Evolutionary conservation across 2,797 vertebrate genomes (phyloP).

Genomic region (Fringilla coelebs): DNA sequence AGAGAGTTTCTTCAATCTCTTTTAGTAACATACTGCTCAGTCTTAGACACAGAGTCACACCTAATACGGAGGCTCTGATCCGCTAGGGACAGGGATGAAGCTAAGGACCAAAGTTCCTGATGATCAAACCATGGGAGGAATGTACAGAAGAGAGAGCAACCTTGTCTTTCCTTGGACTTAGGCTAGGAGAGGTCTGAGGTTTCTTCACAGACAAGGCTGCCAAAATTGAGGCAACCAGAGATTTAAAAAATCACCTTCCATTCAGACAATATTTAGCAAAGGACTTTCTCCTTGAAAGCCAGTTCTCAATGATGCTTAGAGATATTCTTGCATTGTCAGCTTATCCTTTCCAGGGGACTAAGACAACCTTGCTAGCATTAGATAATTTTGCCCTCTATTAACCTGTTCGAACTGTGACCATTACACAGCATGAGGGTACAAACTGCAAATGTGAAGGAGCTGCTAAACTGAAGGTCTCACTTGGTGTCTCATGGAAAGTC

Average conservation of each 20-base stretch:
- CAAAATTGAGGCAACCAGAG: background rate
- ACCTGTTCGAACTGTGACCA: background rate
- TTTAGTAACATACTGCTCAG: background rate
- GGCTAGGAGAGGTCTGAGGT: background rate
- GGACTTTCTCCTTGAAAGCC: background rate
- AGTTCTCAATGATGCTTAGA: background rate
- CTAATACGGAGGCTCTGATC: background rate
- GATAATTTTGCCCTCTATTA: background rate
- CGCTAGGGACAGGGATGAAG: background rate
- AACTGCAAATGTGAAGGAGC: background rate
- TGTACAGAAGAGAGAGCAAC: background rate
- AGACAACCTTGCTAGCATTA: background rate
- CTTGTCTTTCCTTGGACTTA: background rate
- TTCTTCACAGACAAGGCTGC: background rate
- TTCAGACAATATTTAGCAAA: background rate
- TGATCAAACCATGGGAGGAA: background rate
- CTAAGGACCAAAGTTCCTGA: background rate
- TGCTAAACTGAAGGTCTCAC: background rate
- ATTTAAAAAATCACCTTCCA: background rate
- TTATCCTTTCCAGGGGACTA: background rate
- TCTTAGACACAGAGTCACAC: background rate
- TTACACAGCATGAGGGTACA: background rate
- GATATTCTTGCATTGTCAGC: background rate
- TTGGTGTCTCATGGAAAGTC: background rate
- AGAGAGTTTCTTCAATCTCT: background rate